Conservation (phyloP, 64 coral and sea anemone genomes). For the Stylophora pistillata region DNA sequence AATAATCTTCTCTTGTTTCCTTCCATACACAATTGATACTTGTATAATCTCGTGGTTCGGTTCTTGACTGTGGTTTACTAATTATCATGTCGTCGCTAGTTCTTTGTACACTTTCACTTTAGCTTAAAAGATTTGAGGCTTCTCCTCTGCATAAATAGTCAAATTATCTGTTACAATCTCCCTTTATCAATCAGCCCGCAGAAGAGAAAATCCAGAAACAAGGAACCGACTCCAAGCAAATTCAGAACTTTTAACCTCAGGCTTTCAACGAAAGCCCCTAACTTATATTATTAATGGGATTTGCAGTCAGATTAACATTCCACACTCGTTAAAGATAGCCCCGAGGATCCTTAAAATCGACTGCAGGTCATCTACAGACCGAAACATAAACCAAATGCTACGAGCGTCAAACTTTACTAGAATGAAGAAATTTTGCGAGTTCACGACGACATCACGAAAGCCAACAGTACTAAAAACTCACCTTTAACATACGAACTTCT, state of each 20-base stretch:
- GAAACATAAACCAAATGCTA: neutral
- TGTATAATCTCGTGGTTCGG: too few species aligned
- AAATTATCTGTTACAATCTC: neutral
- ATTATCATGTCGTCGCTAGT: too few species aligned
- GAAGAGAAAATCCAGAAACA: neutral
- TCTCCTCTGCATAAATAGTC: neutral
- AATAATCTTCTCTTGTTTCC: too few species aligned
- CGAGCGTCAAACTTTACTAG: neutral
- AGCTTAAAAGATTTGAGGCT: too few species aligned
- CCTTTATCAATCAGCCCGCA: neutral
- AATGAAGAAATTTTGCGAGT: neutral
- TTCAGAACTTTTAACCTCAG: too few species aligned
- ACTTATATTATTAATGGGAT: neutral
- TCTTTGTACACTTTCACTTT: too few species aligned
- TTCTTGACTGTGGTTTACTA: too few species aligned
- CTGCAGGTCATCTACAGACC: neutral
- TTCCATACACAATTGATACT: too few species aligned
- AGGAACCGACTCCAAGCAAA: too few species aligned
- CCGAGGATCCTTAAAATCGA: neutral
- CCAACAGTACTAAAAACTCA: conserved; percentile 7
- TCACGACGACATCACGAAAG: neutral
- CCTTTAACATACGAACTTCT: conserved; percentile 97
- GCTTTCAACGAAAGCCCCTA: neutral
- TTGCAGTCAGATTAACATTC: conserved; percentile 14
- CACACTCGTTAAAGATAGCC: too few species aligned